Evolutionary conservation across 1,140 invertebrate species (phyloP).

Genomic region (Hyles euphorbiae): DNA sequence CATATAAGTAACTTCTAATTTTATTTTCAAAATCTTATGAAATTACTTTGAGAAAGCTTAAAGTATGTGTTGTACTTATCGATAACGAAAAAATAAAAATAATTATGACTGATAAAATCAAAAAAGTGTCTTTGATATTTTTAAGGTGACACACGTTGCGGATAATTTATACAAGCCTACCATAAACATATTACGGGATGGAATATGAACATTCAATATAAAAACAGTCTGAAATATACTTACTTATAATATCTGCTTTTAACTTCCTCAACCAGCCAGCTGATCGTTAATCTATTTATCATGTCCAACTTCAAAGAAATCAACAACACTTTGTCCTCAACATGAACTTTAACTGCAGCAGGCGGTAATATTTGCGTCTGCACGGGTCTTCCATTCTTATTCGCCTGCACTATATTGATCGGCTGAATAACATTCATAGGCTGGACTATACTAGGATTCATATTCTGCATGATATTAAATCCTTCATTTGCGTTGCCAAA

Average conservation of each 20-base stretch:
- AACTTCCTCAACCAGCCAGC: conserved; percentile 83
- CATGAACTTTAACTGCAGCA: conserved; percentile 78
- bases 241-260: conserved; percentile 82
- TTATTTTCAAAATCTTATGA: too few species aligned
- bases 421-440: conserved; percentile 63
- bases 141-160: too few species aligned
- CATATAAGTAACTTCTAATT: too few species aligned
- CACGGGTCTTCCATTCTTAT: conserved; percentile 52
- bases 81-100: too few species aligned
- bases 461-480: conserved; percentile 53
- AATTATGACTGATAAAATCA: too few species aligned
- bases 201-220: neutral
- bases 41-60: too few species aligned
- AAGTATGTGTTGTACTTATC: too few species aligned
- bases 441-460: conserved; percentile 57
- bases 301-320: conserved; percentile 78
- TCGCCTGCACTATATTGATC: conserved; percentile 58
- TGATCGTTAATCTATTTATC: conserved; percentile 77
- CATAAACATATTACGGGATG: conserved; percentile 2
- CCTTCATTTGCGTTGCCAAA: conserved; percentile 41
- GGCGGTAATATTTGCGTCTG: conserved; percentile 62
- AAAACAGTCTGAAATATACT: conserved; percentile 26
- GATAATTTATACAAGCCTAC: neutral
- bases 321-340: conserved; percentile 79
- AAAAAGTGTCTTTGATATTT: too few species aligned